phyloP scores from a whole-genome alignment of 2,113 vertebrate genomes.

The Pollimyrus isidori region DNA sequence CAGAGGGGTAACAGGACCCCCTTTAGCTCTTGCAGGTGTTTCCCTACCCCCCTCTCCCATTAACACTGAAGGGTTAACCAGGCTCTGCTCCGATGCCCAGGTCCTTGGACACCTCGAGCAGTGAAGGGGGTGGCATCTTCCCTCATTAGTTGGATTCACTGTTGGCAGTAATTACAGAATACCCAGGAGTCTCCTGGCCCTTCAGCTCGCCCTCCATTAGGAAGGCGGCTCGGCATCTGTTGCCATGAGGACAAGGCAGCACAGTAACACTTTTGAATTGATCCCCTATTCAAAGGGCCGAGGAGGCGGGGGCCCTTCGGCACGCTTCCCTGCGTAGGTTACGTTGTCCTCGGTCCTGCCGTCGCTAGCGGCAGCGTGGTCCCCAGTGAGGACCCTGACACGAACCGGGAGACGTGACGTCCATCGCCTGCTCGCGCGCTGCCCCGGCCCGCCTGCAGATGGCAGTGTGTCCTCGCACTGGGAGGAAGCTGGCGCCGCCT shows the following conservation, averaged over 20 bases:
- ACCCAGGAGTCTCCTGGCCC: constrained; percentile 25
- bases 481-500: constrained; percentile 5
- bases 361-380: not conserved
- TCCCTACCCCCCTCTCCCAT: not conserved
- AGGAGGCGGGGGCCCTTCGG: not conserved
- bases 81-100: not conserved
- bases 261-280: constrained; percentile 9
- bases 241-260: not conserved
- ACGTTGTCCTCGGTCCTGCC: not conserved
- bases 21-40: too few species aligned
- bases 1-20: not conserved
- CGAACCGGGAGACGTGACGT: not conserved
- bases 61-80: not conserved
- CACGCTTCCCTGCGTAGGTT: not conserved
- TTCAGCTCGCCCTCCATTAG: not conserved
- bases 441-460: constrained; percentile 20
- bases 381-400: not conserved
- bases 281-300: constrained; percentile 1
- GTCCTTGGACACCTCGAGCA: not conserved
- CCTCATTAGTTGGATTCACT: constrained; percentile 32
- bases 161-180: constrained; percentile 30
- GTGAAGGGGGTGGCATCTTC: not conserved
- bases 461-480: constrained; percentile 30
- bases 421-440: not conserved
- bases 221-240: not conserved